Conservation (phyloP, 1,140 invertebrate genomes). For the Drosophila teissieri region DNA sequence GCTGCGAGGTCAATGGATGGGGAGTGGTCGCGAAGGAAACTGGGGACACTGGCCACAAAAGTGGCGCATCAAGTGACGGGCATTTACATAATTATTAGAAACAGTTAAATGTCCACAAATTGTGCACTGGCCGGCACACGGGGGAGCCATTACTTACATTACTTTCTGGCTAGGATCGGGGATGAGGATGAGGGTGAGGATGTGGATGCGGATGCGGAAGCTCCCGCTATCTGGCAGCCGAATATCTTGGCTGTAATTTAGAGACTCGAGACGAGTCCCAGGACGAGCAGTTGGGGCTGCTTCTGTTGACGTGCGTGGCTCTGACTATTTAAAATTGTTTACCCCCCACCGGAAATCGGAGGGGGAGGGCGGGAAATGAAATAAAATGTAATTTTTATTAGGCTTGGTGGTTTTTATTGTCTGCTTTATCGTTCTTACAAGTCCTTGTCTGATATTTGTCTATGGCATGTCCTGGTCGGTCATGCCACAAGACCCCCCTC, state of each 20-base stretch:
- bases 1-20: constrained; percentile 37
- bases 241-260: constrained; percentile 71
- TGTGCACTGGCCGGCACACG: constrained; percentile 62
- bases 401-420: constrained; percentile 82
- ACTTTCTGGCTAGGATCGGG: constrained; percentile 39
- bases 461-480: constrained; percentile 68
- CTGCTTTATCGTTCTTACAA: constrained; percentile 80
- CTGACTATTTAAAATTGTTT: constrained; percentile 77
- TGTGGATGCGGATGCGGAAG: constrained; percentile 34
- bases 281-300: constrained; percentile 19
- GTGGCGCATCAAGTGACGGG: constrained; percentile 67
- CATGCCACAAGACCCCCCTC: constrained; percentile 50
- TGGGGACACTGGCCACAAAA: constrained; percentile 33
- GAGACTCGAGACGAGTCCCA: constrained; percentile 41
- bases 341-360: constrained; percentile 11
- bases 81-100: constrained; percentile 83
- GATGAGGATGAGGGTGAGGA: too few relatives aligned
- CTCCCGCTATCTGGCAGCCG: constrained; percentile 66
- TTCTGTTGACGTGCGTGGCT: constrained; percentile 75
- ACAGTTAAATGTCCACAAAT: constrained; percentile 83
- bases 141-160: constrained; percentile 73
- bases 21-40: constrained; percentile 9
- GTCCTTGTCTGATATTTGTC: constrained; percentile 77
- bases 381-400: constrained; percentile 84
- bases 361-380: constrained; percentile 62